These are phyloP conservation scores for Rutpela maculata DNA, from an alignment of 2,888 invertebrate species.

Conservation along the genomic window DNA sequence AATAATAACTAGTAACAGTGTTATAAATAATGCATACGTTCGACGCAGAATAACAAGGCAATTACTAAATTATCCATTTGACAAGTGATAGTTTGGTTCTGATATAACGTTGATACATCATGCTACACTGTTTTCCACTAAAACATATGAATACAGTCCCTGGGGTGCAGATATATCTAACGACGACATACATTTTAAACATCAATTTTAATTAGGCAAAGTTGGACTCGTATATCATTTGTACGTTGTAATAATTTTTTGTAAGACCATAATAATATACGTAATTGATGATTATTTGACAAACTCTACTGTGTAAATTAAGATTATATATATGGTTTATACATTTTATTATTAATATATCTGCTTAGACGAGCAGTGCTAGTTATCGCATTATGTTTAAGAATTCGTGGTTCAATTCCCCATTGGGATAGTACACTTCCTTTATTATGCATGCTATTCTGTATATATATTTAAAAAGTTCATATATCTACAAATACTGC, in stretches of 20 bases:
- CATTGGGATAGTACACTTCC: too few species aligned
- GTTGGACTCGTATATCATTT: background rate
- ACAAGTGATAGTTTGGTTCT: conserved; percentile 63
- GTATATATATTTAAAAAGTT: too few species aligned
- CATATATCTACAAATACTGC: too few species aligned
- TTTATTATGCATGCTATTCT: too few species aligned
- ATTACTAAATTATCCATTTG: conserved; percentile 67
- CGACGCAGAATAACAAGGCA: conserved; percentile 59
- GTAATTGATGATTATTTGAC: background rate
- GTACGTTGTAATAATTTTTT: background rate
- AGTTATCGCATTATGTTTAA: too few species aligned
- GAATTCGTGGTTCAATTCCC: too few species aligned
- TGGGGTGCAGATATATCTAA: conserved; percentile 41
- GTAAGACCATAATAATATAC: background rate
- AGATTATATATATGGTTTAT: background rate
- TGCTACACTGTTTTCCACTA: conserved; percentile 64
- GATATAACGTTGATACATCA: conserved; percentile 59
- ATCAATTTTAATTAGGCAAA: conserved; percentile 41
- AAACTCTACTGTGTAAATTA: background rate
- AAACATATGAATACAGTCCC: conserved; percentile 58
- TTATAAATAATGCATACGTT: conserved; percentile 63
- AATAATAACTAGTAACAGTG: conserved; percentile 49
- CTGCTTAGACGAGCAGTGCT: too few species aligned
- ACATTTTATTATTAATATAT: too few species aligned
- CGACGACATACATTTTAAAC: conserved; percentile 35